These are phyloP conservation scores for Dioctria linearis DNA, from an alignment of 2,888 invertebrate genomes.

Conservation along the genomic window DNA sequence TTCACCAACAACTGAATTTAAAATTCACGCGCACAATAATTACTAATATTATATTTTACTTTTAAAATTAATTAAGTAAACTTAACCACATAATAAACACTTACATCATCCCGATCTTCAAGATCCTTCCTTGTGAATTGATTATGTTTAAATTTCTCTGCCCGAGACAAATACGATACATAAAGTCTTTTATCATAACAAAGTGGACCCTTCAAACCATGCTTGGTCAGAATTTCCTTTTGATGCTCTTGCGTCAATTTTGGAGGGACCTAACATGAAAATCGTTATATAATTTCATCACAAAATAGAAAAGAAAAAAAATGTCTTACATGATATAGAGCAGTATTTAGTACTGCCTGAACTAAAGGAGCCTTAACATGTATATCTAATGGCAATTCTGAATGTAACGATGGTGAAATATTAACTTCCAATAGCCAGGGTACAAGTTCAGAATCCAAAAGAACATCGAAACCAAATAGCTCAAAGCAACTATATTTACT, in stretches of 20 bases:
- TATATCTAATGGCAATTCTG: conserved; percentile 88
- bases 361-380: conserved; percentile 96
- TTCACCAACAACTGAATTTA: too few relatives aligned
- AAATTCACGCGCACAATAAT: too few relatives aligned
- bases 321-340: conserved; percentile 87
- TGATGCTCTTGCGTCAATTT: conserved; percentile 68
- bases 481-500: conserved; percentile 94
- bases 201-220: conserved; percentile 72
- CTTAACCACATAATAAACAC: background rate
- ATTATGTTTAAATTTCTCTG: conserved; percentile 76
- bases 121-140: conserved; percentile 67
- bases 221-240: conserved; percentile 65
- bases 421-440: conserved; percentile 98
- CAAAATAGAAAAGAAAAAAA: background rate
- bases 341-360: conserved; percentile 90
- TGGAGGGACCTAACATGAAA: conserved; percentile 66
- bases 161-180: conserved; percentile 78
- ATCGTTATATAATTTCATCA: background rate
- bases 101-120: conserved; percentile 67
- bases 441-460: conserved; percentile 91
- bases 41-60: too few relatives aligned
- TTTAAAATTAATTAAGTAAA: too few relatives aligned
- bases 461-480: conserved; percentile 94
- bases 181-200: conserved; percentile 81
- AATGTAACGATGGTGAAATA: conserved; percentile 92